phyloP scores from a whole-genome alignment of 2,888 invertebrate species.

The Netelia inedita region DNA sequence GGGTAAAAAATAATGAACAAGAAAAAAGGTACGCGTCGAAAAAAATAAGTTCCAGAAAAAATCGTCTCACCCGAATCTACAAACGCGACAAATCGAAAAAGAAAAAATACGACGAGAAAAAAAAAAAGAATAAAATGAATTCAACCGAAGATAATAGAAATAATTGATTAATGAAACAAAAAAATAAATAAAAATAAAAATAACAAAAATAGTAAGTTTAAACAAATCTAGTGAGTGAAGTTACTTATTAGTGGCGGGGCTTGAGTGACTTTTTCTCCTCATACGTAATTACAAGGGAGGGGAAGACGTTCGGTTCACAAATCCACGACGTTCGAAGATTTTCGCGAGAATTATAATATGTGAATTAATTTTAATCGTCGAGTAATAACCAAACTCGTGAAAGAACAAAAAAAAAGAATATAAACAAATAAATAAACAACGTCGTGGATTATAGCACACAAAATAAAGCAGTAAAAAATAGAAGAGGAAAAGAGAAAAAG shows the following conservation, averaged over 20 bases:
- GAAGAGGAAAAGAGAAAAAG: constrained; percentile 49
- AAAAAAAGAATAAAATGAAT: constrained; percentile 68
- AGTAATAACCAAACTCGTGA: constrained; percentile 4
- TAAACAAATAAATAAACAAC: constrained; percentile 6
- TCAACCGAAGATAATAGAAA: constrained; percentile 56
- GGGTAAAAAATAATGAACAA: constrained; percentile 11
- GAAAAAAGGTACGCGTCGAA: constrained; percentile 71
- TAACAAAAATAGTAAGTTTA: constrained; percentile 54
- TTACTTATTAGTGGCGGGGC: constrained; percentile 77
- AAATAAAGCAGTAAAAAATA: not conserved
- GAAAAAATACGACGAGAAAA: constrained; percentile 64
- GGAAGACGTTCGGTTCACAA: not conserved
- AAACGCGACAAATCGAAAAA: constrained; percentile 73
- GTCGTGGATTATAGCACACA: constrained; percentile 34
- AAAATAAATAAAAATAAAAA: constrained; percentile 70
- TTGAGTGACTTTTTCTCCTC: constrained; percentile 78
- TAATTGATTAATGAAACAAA: constrained; percentile 31
- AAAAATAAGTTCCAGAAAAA: constrained; percentile 61
- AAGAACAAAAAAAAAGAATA: constrained; percentile 29
- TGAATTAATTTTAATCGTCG: constrained; percentile 20
- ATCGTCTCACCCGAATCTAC: constrained; percentile 69
- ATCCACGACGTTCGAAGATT: constrained; percentile 30
- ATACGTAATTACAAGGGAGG: constrained; percentile 44
- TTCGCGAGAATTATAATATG: constrained; percentile 35
- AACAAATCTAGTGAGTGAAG: constrained; percentile 65